A percentile compares a stretch with the other conserved stretches of the same genome.
These are phyloP conservation scores for Zoroaster sp. DNA, from an alignment of 53 echinoderm and acorn worm genomes.

Conservation along the genomic window DNA sequence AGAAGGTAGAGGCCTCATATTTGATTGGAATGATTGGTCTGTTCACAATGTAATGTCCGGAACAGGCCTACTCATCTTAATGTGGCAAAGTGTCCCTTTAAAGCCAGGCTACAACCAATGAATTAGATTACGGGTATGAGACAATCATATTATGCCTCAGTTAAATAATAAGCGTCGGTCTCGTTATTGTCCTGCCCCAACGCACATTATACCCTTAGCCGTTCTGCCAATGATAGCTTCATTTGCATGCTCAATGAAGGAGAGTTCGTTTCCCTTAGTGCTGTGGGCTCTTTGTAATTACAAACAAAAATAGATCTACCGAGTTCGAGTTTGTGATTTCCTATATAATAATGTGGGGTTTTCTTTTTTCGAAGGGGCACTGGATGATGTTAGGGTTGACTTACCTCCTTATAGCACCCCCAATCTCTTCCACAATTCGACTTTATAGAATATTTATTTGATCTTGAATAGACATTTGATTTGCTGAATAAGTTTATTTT, in stretches of 20 bases:
- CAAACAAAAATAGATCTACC: not conserved
- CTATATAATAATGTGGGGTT: not conserved
- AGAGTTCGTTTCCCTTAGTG: not conserved
- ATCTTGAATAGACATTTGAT: no score
- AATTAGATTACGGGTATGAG: slow-evolving; percentile 35
- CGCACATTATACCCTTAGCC: not conserved
- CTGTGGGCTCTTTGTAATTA: not conserved
- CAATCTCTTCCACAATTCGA: no score
- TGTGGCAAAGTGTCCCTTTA: not conserved
- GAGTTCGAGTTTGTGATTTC: not conserved
- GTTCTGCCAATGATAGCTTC: not conserved
- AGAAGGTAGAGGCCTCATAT: no score
- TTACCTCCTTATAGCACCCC: no score
- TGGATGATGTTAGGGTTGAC: no score
- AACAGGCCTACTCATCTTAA: not conserved
- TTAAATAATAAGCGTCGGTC: slow-evolving; percentile 42
- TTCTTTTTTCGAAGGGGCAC: no score
- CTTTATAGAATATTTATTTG: no score
- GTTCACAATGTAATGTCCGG: no score
- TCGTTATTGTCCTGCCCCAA: not conserved
- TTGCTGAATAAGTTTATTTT: no score
- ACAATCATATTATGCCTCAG: slow-evolving; percentile 48
- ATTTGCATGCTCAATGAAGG: not conserved
- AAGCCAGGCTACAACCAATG: not conserved
- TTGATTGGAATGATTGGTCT: no score